Conservation (phyloP, 2,113 vertebrate species). For the Urocolius indicus region DNA sequence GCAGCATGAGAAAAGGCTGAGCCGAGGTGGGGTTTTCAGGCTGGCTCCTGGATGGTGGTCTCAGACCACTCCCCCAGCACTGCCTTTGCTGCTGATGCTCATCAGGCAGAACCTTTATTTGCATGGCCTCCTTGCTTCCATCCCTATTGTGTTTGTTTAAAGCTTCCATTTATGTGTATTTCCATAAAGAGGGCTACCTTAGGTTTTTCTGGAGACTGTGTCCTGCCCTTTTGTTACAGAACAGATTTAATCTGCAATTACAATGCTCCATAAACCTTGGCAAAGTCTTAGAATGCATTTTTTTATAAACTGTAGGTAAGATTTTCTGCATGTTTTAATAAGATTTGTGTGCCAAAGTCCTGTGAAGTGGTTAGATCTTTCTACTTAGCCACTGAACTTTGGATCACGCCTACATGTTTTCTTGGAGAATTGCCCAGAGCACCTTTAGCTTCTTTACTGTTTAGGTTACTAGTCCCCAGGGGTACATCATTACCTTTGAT, state of each 20-base stretch:
- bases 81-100: neutral
- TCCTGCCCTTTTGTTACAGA: neutral
- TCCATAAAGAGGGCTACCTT: neutral
- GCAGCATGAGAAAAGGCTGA: neutral
- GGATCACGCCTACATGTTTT: neutral
- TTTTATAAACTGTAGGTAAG: neutral
- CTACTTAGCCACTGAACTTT: neutral
- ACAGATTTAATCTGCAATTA: neutral
- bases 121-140: neutral
- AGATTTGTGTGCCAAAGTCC: neutral
- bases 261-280: neutral
- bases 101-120: neutral
- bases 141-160: neutral
- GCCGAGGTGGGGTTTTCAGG: fast-evolving
- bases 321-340: neutral
- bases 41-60: fast-evolving
- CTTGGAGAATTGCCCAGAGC: neutral
- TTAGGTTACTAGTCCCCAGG: neutral
- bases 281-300: neutral
- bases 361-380: neutral
- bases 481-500: neutral
- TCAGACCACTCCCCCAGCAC: neutral
- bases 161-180: neutral
- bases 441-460: neutral
- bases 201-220: neutral